Evolutionary conservation across 2,888 invertebrate genomes (phyloP), one percentile per base, ranked within the genome.

Genomic region (Holacanthella duospinosa): DNA sequence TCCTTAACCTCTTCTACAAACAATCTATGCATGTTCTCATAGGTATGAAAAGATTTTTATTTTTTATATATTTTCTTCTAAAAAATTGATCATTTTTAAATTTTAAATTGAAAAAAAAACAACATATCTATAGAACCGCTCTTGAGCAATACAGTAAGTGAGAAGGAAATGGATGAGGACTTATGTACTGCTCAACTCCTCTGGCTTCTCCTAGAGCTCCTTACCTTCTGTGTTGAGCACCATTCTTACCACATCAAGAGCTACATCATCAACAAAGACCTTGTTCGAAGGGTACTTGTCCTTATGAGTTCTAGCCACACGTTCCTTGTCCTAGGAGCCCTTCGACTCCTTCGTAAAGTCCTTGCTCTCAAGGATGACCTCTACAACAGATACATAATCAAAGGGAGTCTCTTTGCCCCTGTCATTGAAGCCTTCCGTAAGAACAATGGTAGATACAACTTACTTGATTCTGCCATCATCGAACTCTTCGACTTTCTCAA

Each of bases 401-500:
- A 92, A 78, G 90, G 93, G 68, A 92, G 93, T 80, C 83, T 97
- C 64, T 93, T 99, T 79, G 89, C 90, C 73, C 94, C 94, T 36
- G 93, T 99, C 64, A 88, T 97, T 73, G 94, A 95, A 78, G 92
- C 95, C 71, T 95, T 99, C 79, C 86, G 91, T 75, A 86, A 88
- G 75, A 99, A 99, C 81, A 95, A 96, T 78, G 92, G 93, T 75
- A 86, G 96, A 75, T 99, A 99, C 80, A 99, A 99, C 82, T 85
- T 99, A 74, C 82, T 99, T 74, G 99, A 99, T 80, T 99, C 97
- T 29, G 97, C 99, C 71, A 92, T 99, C 78, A 84, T 99, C 78
- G 99, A 99, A 81, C 85, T 99, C 83, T 99, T 99, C 81, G 99
- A 99, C 81, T 99, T 93, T 80, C 94, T 99, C 71, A 92, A 91